phyloP scores from a whole-genome alignment of 2,797 vertebrate genomes.

The Muraenolepis orangiensis region DNA sequence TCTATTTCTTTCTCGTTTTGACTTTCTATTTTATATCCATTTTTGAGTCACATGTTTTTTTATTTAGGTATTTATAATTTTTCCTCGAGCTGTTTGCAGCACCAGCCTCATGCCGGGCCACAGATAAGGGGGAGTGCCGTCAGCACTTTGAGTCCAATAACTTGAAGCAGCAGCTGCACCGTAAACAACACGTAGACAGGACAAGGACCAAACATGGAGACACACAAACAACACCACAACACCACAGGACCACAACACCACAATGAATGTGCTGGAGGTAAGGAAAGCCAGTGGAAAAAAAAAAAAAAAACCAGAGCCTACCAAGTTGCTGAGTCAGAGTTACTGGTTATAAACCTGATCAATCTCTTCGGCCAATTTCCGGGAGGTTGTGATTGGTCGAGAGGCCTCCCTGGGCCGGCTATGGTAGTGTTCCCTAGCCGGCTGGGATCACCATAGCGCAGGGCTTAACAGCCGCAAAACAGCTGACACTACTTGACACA shows the following conservation, averaged over 20 bases:
- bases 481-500: constrained; percentile 63
- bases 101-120: neutral
- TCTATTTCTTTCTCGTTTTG: neutral
- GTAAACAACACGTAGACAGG: neutral
- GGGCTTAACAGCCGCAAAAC: constrained; percentile 71
- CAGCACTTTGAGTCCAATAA: constrained; percentile 4
- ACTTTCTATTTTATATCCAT: no score
- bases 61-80: neutral
- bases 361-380: constrained; percentile 41
- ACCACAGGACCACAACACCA: neutral
- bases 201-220: neutral
- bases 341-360: constrained; percentile 16
- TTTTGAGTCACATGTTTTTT: neutral
- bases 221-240: neutral
- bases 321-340: neutral
- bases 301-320: neutral
- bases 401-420: constrained; percentile 50
- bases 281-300: neutral
- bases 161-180: neutral
- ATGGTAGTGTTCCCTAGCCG: constrained; percentile 64
- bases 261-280: neutral
- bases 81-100: no score
- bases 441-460: constrained; percentile 63
- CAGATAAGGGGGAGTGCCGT: neutral
- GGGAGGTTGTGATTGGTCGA: constrained; percentile 54